Evolutionary conservation across 2,113 vertebrate species (phyloP), one percentile per base, ranked within the genome.

Genomic region (Microtus montanus): DNA sequence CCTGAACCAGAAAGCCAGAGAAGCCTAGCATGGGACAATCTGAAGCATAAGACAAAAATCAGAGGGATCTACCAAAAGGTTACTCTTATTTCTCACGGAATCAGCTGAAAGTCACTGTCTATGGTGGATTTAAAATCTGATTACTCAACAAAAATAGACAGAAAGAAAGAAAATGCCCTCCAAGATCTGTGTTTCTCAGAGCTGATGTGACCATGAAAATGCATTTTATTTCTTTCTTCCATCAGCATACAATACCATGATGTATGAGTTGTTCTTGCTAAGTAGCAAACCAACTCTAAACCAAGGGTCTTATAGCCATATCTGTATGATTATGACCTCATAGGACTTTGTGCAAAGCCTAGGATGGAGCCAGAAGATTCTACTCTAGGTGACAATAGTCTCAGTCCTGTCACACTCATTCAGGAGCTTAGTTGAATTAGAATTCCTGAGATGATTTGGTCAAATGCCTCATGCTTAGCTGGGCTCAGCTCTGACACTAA

Each of bases 1-100:
- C 97, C 99, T 98, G 28, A 98, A 99, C 88, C 98, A 99, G 97
- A 98, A 99, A 82, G 98, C 99, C 93, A 99, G 99, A 47, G 98
- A 98, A 85, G 98, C 97, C 98, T 99, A 30, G 64, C 96, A 78
- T 98, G 96, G 38, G 98, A 99, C 88, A 98, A 98, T 73, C 98
- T 97, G 98, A 99, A 99, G 98, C 95, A 99, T 99, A 98, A 98
- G 98, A 92, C 99, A 99, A 96, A 99, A 98, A 97, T 98, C 95
- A 98, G 98, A 97, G 98, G 19, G 3, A 35, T 47, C 9, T 99
- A 99, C 96, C 98, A 99, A 73, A 99, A 99, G 38, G 94, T 99
- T 79, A 95, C 99, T 54, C 98, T 99, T 97, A 97, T 99, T 94
- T 98, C 98, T 96, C 98, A 97, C 82, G 98, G 98, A 88, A 98